A percentile compares a stretch with the other conserved stretches of the same genome.
Evolutionary conservation across 2,888 invertebrate species (phyloP).

Genomic region (Lycia hirtaria): DNA sequence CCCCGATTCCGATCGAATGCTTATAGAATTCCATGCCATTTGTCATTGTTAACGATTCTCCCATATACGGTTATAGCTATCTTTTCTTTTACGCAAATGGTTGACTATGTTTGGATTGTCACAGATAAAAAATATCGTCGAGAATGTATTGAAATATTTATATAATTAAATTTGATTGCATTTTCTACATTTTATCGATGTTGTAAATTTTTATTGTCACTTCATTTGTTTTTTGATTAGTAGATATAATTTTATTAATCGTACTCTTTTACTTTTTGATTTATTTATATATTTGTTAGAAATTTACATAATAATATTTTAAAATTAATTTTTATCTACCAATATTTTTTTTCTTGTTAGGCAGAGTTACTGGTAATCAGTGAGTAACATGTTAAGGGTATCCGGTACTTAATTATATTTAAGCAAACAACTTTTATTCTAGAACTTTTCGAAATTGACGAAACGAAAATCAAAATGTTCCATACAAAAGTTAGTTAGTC

Average conservation of each 20-base stretch:
- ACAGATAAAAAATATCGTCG: background rate
- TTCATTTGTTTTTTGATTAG: background rate
- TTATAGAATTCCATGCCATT: conserved; percentile 22
- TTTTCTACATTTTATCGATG: background rate
- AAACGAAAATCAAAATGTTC: too few relatives aligned
- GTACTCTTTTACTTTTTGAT: too few relatives aligned
- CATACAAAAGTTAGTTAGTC: too few relatives aligned
- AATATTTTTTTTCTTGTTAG: too few relatives aligned
- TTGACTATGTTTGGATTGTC: background rate
- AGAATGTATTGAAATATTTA: background rate
- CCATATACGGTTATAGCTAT: conserved; percentile 13
- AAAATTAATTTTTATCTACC: too few relatives aligned
- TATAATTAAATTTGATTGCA: background rate
- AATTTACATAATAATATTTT: too few relatives aligned
- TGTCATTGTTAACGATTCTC: conserved; percentile 22
- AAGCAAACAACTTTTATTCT: too few relatives aligned
- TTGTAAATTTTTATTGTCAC: background rate
- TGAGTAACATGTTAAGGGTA: too few relatives aligned
- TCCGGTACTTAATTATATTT: too few relatives aligned
- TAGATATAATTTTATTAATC: background rate
- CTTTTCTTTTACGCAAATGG: conserved; percentile 4
- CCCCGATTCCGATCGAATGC: conserved; percentile 6
- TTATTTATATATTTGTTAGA: too few relatives aligned
- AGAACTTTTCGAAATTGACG: too few relatives aligned
- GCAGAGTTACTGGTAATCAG: too few relatives aligned